These are phyloP conservation scores for Dicentrarchus labrax DNA, from an alignment of 2,113 vertebrate genomes.

Conservation along the genomic window DNA sequence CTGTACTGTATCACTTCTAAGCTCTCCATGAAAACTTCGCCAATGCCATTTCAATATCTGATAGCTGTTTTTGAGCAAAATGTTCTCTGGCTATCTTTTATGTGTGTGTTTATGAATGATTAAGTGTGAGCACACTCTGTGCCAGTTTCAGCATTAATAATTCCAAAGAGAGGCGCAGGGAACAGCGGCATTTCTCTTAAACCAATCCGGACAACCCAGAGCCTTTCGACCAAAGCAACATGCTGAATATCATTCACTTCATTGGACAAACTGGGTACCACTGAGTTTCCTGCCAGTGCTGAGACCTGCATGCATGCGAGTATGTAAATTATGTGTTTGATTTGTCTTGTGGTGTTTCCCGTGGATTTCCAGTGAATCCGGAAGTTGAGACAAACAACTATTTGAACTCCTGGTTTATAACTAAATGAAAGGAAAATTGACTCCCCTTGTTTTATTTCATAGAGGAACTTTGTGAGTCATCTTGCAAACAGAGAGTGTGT, in stretches of 20 bases:
- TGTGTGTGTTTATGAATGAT: constrained; percentile 41
- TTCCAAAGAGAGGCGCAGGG: constrained; percentile 32
- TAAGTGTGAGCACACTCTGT: constrained; percentile 41
- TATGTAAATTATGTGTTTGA: constrained; percentile 19
- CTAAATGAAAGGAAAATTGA: constrained; percentile 31
- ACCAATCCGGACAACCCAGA: constrained; percentile 37
- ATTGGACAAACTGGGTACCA: constrained; percentile 36
- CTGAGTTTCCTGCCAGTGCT: constrained; percentile 40
- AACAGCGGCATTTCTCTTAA: constrained; percentile 36
- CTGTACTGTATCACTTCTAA: neutral
- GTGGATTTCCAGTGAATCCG: constrained; percentile 44
- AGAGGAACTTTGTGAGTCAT: constrained; percentile 68
- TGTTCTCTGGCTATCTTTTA: constrained; percentile 23
- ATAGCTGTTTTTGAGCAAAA: constrained; percentile 3
- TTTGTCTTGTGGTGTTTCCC: constrained; percentile 42
- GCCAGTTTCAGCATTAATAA: constrained; percentile 35
- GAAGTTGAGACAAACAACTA: constrained; percentile 49
- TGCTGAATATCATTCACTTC: constrained; percentile 61
- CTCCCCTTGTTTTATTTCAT: constrained; percentile 47
- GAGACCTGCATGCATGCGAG: constrained; percentile 19
- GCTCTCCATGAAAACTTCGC: neutral
- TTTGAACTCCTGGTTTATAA: constrained; percentile 33
- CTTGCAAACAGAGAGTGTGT: constrained; percentile 22
- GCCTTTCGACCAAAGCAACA: constrained; percentile 37
- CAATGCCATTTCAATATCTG: constrained; percentile 14